Evolutionary conservation across 2,888 invertebrate species (phyloP), one percentile per base, ranked within the genome.

Genomic region (Syrista parreyssii): DNA sequence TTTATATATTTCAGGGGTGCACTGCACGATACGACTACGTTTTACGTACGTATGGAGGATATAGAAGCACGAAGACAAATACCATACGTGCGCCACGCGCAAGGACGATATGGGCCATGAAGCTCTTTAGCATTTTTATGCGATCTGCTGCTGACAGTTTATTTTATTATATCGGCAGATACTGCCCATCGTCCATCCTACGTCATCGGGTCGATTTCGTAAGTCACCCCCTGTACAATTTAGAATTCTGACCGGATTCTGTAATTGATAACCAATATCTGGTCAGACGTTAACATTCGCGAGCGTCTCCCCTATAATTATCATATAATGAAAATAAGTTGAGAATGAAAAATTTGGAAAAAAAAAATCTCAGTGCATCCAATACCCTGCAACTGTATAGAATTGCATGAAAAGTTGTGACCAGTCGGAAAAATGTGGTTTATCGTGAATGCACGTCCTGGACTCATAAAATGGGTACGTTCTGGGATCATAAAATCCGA

Each of bases 101-200:
- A 55, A 55, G 23, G 55, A 55, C 23, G 86, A 86, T 87, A 87
- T 85, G 84, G 86, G 81, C 82, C 84, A 80, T 82, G 84, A 82
- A 78, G 85, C 89, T 89, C 84, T 86, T 91, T 91, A 91, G 91
- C 91, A 91, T 91, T 91, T 91, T 91, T 91, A 91, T 91, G 91
- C 84, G 85, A 84, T 85, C 90, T 91, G 91, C 88, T 82, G 89
- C 88, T 91, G 91, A 91, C 91, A 91, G 88, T 90, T 90, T 91
- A 91, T 90, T 90, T 90, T 90, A 88, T 90, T 90, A 87, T 86
- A 87, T 87, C 82, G 84, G 73, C 86, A 82, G 82, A 79, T 82
- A 80, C 84, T 88, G 87, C 84, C 86, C 86, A 83, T 86, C 87
- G 87, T 88, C 84, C 86, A 84, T 86, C 86, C 84, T 86, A 82